Percentiles rank a stretch among this genome's conserved stretches.
Conservation (phyloP, 2,888 invertebrate species). For the Aquatica leii region DNA sequence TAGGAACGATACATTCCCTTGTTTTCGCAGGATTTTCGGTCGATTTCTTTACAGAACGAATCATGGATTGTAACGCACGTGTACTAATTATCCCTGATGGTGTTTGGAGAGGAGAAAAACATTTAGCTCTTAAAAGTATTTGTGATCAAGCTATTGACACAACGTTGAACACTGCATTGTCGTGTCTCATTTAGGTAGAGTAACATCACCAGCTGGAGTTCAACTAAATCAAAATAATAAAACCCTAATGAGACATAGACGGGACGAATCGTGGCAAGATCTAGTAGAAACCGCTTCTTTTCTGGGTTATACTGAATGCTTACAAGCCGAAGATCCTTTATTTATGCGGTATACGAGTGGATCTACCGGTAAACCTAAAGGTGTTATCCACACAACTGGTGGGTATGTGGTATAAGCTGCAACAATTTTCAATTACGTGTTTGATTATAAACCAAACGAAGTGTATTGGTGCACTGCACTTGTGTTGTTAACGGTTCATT, state of each 20-base stretch:
- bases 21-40: constrained; percentile 98
- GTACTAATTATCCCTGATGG: constrained; percentile 92
- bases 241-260: constrained; percentile 63
- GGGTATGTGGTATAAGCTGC: constrained; percentile 95
- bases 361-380: constrained; percentile 98
- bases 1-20: constrained; percentile 96
- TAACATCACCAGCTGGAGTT: constrained; percentile 62
- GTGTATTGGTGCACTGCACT: constrained; percentile 92
- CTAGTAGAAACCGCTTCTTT: constrained; percentile 81
- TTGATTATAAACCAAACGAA: constrained; percentile 87
- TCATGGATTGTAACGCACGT: constrained; percentile 88
- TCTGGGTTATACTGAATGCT: constrained; percentile 93
- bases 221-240: constrained; percentile 52
- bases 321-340: constrained; percentile 94
- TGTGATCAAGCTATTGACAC: constrained; percentile 87
- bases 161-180: constrained; percentile 84
- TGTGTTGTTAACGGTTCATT: constrained; percentile 96
- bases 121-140: constrained; percentile 86
- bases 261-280: constrained; percentile 95
- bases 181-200: constrained; percentile 84
- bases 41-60: constrained; percentile 91
- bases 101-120: constrained; percentile 93
- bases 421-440: constrained; percentile 94
- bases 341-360: constrained; percentile 99
- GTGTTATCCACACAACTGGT: constrained; percentile 93